Conservation (phyloP, 1,140 invertebrate genomes). For the Brachionus asplanchnoidis region DNA sequence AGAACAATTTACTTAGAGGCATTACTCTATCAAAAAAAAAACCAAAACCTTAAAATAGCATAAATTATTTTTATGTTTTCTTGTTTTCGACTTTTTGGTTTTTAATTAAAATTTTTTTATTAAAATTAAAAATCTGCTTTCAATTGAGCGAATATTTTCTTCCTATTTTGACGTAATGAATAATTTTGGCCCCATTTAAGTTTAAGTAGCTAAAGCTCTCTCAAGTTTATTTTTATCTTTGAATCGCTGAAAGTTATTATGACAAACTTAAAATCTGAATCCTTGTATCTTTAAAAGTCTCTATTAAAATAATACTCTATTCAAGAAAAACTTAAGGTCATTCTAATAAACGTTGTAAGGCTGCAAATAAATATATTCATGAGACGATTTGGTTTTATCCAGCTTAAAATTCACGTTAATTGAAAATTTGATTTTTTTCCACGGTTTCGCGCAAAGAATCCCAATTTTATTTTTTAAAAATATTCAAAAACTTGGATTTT, state of each 20-base stretch:
- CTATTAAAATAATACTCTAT: background rate
- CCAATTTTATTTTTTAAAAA: background rate
- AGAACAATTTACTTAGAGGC: background rate
- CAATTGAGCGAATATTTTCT: background rate
- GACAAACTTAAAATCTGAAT: background rate
- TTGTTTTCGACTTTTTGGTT: background rate
- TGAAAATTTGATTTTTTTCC: background rate
- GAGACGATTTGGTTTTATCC: background rate
- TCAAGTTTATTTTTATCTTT: background rate
- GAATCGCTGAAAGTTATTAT: background rate
- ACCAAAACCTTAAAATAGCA: background rate
- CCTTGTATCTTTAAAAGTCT: background rate
- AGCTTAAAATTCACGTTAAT: background rate
- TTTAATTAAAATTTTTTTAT: slow-evolving; percentile 1
- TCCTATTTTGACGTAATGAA: background rate
- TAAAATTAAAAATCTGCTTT: background rate
- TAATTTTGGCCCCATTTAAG: background rate
- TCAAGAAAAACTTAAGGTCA: background rate
- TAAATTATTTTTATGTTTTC: background rate
- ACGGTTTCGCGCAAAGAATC: background rate
- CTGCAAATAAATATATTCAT: background rate
- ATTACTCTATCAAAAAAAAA: background rate
- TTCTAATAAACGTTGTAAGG: background rate
- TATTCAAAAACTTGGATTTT: background rate
- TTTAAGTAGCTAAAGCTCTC: background rate